phyloP scores from a whole-genome alignment of 1,140 invertebrate genomes.

The Cataglyphis hispanica region DNA sequence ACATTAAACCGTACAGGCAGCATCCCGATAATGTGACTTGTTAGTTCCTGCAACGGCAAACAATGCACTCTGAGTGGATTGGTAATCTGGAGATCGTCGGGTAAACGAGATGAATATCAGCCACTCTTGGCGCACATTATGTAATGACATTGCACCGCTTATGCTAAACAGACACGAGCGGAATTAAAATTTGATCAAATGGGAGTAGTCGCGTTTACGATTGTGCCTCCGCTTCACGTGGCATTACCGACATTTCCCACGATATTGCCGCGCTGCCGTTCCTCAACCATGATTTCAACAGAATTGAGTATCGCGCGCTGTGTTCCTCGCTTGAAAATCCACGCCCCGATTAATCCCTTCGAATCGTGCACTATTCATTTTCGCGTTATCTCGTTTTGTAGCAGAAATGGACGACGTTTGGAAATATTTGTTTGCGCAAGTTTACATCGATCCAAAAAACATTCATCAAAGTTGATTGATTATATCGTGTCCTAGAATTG shows the following conservation, averaged over 20 bases:
- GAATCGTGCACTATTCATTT: conserved; percentile 54
- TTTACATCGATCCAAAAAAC: conserved; percentile 29
- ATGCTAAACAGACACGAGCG: conserved; percentile 81
- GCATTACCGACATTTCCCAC: conserved; percentile 72
- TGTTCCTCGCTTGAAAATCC: not conserved
- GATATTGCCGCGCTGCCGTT: conserved; percentile 17
- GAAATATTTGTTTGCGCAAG: conserved; percentile 55
- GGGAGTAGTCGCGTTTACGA: conserved; percentile 75
- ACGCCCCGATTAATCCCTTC: conserved; percentile 36
- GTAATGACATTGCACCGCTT: conserved; percentile 64
- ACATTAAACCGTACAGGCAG: conserved; percentile 34
- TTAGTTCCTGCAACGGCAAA: conserved; percentile 50
- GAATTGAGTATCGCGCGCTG: conserved; percentile 28
- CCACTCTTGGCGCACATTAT: conserved; percentile 21
- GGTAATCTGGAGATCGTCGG: conserved; percentile 58
- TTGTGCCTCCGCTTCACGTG: conserved; percentile 59
- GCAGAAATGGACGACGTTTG: conserved; percentile 1
- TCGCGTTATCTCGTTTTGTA: conserved; percentile 47
- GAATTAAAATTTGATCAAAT: conserved; percentile 82
- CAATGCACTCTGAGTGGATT: conserved; percentile 49
- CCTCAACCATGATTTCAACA: conserved; percentile 31
- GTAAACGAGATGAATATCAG: conserved; percentile 63
- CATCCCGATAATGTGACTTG: conserved; percentile 49
- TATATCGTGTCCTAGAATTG: conserved; percentile 25
- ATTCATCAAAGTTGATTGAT: conserved; percentile 40